Conservation (phyloP, 2,113 vertebrate genomes). For the Scytalopus superciliaris region DNA sequence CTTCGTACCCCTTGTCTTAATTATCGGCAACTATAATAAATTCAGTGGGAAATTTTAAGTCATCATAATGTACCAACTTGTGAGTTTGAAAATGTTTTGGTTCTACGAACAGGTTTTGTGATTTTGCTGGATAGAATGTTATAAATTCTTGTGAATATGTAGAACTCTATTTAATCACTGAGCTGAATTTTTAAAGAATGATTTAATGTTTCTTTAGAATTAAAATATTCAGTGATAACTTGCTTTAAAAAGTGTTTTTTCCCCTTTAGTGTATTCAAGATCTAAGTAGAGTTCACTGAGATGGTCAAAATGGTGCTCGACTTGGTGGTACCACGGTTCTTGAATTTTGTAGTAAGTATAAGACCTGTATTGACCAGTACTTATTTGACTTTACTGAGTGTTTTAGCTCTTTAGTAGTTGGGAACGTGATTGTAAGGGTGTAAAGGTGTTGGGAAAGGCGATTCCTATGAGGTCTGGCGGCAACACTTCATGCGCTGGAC, state of each 20-base stretch:
- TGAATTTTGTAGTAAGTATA: background rate
- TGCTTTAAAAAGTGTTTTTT: background rate
- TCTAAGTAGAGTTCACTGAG: background rate
- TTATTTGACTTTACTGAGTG: background rate
- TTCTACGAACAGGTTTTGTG: background rate
- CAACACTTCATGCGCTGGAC: too few relatives aligned
- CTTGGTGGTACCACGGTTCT: background rate
- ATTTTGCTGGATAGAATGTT: background rate
- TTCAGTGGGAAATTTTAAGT: conserved; percentile 3
- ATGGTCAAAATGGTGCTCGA: background rate
- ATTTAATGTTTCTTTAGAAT: background rate
- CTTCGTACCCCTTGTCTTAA: background rate
- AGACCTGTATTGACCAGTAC: background rate
- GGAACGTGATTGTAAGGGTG: background rate
- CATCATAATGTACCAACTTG: background rate
- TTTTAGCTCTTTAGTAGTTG: background rate
- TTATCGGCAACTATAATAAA: conserved; percentile 17
- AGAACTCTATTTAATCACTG: background rate
- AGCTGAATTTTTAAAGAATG: background rate
- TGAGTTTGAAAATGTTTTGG: background rate
- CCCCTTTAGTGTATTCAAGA: background rate
- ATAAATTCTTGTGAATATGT: background rate
- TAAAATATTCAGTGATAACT: background rate
- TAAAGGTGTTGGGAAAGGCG: too few relatives aligned
- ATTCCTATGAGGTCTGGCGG: too few relatives aligned